Base-by-base conservation (phyloP, 2,888 invertebrate species). In the Glaucopsyche alexis region DNA sequence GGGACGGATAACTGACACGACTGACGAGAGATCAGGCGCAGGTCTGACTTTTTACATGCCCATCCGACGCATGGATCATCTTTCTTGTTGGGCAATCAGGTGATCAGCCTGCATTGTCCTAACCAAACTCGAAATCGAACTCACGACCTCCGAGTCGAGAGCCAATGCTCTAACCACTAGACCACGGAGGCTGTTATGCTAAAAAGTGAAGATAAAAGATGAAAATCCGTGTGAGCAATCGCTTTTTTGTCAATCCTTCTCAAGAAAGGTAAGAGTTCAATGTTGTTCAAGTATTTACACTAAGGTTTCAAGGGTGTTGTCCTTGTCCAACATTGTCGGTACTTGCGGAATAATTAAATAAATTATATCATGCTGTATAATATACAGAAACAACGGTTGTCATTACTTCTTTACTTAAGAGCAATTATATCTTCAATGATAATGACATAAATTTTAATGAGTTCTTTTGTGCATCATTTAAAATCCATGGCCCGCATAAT, bases 241-340 rank as follows among this genome's bases (percentile, higher is more conserved):
- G 19, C 55, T 55, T 14, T 60, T 29, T 60, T 6, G 60, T 60
- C 6, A 40, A 40, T 47, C 38, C 38, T 60, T 0, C 60, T 29
- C 67, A 45, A n/a, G 38, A 69, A 69, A 47, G 47, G 49, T 69
- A 69, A 69, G 13, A 69, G 47, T 69, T 69, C 69, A 69, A 69
- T 69, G 45, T 14, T 45, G 14, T 49, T 29, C 42, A 13, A 16
- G 45, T 67, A n/a, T 8, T 42, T 42, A 47, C 19, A 67, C 16
- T 13, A 9, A 47, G 69, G 45, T 6, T 29, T 29, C 67, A 16
- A 65, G 64, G 64, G 64, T 38, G 69, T 69, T 29, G 69, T 49
- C 69, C 69, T 69, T 49, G 69, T 49, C 69, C 29, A 16, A 69
- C 29, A 69, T 69, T 69, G 49, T 49, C 47, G 19, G 47, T 19